Conservation (phyloP, 37 sponge, comb jelly and placozoan genomes). For the Halisarca cf. caerulea region DNA sequence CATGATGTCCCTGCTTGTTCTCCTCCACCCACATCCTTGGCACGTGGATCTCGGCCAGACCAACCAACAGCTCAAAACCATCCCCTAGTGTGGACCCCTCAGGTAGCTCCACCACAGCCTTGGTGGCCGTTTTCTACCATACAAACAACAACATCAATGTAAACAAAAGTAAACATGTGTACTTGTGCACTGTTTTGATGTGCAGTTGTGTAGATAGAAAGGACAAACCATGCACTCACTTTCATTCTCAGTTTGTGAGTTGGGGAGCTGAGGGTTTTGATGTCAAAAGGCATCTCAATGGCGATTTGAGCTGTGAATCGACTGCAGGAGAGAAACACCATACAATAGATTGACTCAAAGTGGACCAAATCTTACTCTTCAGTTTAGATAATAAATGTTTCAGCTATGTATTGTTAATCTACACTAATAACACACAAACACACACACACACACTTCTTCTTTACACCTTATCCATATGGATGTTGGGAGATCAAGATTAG, state of each 20-base stretch:
- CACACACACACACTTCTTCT: too few relatives aligned
- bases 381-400: too few relatives aligned
- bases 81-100: conserved; percentile 56
- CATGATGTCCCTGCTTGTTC: conserved; percentile 63
- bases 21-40: conserved; percentile 99
- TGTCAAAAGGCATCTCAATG: conserved; percentile 96
- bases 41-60: conserved; percentile 92
- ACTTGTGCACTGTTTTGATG: too few relatives aligned
- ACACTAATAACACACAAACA: too few relatives aligned
- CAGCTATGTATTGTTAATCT: too few relatives aligned
- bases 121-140: conserved; percentile 86
- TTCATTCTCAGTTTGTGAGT: conserved; percentile 89
- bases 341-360: too few relatives aligned
- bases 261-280: conserved; percentile 76
- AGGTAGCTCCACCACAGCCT: conserved; percentile 83
- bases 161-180: too few relatives aligned
- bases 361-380: too few relatives aligned
- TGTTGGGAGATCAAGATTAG: too few relatives aligned
- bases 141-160: not conserved
- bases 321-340: not conserved
- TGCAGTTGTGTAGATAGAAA: too few relatives aligned
- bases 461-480: too few relatives aligned
- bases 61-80: conserved; percentile 85
- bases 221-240: too few relatives aligned
- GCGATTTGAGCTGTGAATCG: conserved; percentile 66